Base-by-base conservation (phyloP, 1,140 invertebrate species). In the Apocrypta bakeri region DNA sequence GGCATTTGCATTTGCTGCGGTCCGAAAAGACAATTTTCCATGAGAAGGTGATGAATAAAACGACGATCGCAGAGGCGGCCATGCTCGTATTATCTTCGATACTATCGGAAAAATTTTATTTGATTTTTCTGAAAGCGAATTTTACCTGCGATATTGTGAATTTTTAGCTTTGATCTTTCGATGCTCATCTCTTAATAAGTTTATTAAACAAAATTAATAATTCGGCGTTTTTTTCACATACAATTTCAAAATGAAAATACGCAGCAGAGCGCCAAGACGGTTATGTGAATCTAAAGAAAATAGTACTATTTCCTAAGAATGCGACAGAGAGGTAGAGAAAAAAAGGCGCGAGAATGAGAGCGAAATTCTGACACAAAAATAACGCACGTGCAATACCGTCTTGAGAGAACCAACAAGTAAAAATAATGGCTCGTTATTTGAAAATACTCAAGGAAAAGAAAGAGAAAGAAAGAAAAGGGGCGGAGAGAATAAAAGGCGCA, bases 1-100 rank as follows among this genome's bases (percentile, higher is more conserved):
- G 42, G 14, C 56, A 80, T 80, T 80, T 73, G 79, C 79, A 80
- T 80, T 80, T 14, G 48, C 42, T 71, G 69, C 48, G 79, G 25
- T 48, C 37, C 56, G 25, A 56, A 63, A 74, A 74, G 71, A 81
- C 56, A 75, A 66, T 69, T 81, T 81, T 76, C 56, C 40, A 12
- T 12, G 21, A n/a, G 48, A 11, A 81, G 40, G 27, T 81, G 72
- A 81, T 75, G 72, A 81, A 75, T 75, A 75, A 69, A 75, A 75
- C 68, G 56, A 75, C 66, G 72, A 48, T 25, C 56, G 8, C n/a
- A 21, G 69, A 56, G 48, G 48, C 21, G 48, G 48, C 48, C 48
- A 56, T 21, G 14, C 14, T 56, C 3, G 8, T 42, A 25, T 33
- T 76, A 31, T 37, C 61, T 9, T 69, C 37, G 17, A 78, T 69